phyloP scores from a whole-genome alignment of 2,797 vertebrate species.

The Podargus strigoides region DNA sequence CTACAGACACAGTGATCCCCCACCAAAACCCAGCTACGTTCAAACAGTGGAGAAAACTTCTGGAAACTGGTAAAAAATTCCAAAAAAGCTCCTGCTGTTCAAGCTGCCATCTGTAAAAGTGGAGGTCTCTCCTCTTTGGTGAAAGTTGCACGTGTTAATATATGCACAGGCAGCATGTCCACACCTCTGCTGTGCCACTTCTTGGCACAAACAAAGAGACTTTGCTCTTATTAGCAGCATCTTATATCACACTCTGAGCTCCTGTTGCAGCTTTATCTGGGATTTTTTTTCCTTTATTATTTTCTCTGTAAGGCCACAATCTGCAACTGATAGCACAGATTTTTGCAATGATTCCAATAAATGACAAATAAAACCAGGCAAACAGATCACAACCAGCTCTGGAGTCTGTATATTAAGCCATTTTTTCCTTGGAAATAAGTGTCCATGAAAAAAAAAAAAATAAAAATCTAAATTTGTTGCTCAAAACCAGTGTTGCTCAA shows the following conservation, averaged over 20 bases:
- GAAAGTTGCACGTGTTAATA: background rate
- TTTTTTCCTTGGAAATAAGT: background rate
- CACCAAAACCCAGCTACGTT: fast-evolving
- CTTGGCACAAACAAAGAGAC: background rate
- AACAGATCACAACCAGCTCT: background rate
- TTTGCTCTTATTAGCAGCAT: background rate
- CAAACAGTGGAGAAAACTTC: background rate
- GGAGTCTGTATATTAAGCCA: background rate
- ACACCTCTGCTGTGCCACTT: background rate
- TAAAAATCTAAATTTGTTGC: background rate
- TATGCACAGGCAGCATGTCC: background rate
- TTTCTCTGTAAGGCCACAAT: background rate
- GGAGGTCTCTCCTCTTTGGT: background rate
- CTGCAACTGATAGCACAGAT: background rate
- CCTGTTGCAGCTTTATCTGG: background rate
- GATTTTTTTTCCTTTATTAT: background rate
- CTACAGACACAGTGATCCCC: background rate
- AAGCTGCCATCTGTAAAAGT: background rate
- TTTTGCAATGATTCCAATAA: conserved; percentile 13
- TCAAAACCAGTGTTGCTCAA: background rate
- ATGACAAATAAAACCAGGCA: background rate
- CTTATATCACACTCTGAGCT: background rate
- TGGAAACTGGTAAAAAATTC: background rate
- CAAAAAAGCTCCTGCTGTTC: background rate
- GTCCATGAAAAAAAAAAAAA: background rate